phyloP scores from a whole-genome alignment of 2,113 vertebrate genomes.

The Lycaon pictus region DNA sequence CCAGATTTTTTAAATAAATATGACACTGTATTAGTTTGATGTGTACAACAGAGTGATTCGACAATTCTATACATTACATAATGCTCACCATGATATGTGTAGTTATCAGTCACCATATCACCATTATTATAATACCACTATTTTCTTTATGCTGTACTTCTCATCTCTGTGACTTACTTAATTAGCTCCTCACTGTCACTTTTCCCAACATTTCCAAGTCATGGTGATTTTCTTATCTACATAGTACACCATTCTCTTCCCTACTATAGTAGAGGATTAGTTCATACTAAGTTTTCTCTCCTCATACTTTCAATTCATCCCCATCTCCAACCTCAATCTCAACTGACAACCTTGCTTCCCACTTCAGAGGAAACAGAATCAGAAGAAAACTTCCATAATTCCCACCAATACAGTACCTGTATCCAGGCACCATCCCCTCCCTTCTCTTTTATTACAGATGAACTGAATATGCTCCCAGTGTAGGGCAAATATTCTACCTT shows the following conservation, averaged over 20 bases:
- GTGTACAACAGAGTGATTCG: neutral
- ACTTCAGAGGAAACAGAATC: slow-evolving; percentile 1
- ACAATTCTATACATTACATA: neutral
- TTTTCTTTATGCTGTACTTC: neutral
- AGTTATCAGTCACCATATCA: neutral
- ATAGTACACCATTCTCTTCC: neutral
- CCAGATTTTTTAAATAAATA: neutral
- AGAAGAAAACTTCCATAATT: neutral
- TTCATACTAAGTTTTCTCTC: neutral
- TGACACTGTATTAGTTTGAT: neutral
- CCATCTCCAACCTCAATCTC: neutral
- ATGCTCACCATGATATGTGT: neutral
- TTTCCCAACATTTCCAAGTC: neutral
- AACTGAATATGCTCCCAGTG: neutral
- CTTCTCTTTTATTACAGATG: neutral
- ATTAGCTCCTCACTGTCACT: neutral
- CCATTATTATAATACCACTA: neutral
- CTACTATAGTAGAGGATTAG: neutral
- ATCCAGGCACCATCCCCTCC: neutral
- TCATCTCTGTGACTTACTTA: neutral
- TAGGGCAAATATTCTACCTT: neutral
- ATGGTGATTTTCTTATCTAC: neutral
- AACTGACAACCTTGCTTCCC: neutral
- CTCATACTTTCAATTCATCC: neutral
- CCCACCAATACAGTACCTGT: neutral